Evolutionary conservation across 2,113 vertebrate genomes (phyloP).

Genomic region (Chionis minor): DNA sequence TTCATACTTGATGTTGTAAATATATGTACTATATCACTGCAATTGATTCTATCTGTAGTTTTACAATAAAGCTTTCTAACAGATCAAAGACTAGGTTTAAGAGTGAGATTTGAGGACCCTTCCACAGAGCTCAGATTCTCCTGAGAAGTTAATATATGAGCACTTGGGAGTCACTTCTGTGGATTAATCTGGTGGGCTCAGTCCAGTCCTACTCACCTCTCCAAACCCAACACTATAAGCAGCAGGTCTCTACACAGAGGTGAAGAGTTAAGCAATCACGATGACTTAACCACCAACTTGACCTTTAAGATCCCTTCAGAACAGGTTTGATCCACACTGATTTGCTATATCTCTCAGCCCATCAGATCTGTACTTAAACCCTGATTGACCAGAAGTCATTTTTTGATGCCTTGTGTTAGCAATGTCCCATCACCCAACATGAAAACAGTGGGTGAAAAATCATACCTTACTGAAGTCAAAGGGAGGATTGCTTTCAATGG

Average conservation of each 20-base stretch:
- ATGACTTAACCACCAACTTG: conserved; percentile 26
- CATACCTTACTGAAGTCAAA: neutral
- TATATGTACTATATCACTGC: neutral
- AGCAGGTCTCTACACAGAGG: neutral
- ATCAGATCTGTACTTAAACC: conserved; percentile 22
- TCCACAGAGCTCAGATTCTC: neutral
- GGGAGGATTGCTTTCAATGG: neutral
- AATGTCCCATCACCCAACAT: neutral
- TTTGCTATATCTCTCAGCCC: conserved; percentile 24
- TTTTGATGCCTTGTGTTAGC: neutral
- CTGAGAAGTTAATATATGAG: neutral
- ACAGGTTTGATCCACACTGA: conserved; percentile 23
- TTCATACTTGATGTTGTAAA: neutral
- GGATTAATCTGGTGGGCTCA: neutral
- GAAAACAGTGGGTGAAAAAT: conserved; percentile 15
- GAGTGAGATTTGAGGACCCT: neutral
- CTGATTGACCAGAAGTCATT: conserved; percentile 3
- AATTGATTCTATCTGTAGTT: neutral
- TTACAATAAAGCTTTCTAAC: neutral
- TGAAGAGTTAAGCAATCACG: neutral
- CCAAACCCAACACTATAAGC: neutral
- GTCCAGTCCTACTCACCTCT: neutral
- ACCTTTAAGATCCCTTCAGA: conserved; percentile 44
- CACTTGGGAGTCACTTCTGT: neutral
- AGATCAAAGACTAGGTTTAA: neutral